Percentiles rank a stretch among this genome's conserved stretches.
phyloP scores from a whole-genome alignment of 2,113 vertebrate species.

The Callipepla californica region DNA sequence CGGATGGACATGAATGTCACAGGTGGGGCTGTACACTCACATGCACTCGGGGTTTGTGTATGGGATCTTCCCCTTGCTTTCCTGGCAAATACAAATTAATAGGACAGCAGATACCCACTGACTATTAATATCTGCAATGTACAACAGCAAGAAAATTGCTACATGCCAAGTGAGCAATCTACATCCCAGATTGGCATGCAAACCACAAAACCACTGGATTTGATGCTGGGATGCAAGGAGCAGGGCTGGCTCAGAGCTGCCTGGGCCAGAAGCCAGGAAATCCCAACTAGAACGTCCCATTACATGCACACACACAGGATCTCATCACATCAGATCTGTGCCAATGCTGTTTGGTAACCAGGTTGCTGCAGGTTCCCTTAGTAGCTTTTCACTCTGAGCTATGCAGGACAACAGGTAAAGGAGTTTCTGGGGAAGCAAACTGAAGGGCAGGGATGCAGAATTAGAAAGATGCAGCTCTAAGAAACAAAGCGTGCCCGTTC shows the following conservation, averaged over 20 bases:
- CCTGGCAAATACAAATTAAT: background rate
- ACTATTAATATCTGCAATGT: background rate
- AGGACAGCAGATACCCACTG: rapidly evolving
- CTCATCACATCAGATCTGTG: background rate
- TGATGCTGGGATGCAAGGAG: background rate
- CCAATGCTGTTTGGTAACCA: background rate
- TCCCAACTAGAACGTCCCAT: background rate
- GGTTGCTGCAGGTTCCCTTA: background rate
- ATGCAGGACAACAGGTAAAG: background rate
- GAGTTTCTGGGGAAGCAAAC: background rate
- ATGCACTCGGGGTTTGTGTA: background rate
- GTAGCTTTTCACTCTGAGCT: background rate
- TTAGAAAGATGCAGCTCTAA: background rate
- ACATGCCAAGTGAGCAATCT: background rate
- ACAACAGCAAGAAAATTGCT: background rate
- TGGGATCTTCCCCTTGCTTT: background rate
- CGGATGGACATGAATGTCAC: background rate
- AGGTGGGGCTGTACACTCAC: rapidly evolving
- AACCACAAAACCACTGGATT: background rate
- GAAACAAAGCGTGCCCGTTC: background rate
- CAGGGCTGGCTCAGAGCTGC: background rate
- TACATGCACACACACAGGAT: rapidly evolving
- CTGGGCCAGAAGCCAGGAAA: background rate
- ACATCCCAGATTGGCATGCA: background rate
- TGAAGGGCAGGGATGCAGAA: background rate